phyloP scores from a whole-genome alignment of 2,797 vertebrate genomes.

The Meda fulgida region DNA sequence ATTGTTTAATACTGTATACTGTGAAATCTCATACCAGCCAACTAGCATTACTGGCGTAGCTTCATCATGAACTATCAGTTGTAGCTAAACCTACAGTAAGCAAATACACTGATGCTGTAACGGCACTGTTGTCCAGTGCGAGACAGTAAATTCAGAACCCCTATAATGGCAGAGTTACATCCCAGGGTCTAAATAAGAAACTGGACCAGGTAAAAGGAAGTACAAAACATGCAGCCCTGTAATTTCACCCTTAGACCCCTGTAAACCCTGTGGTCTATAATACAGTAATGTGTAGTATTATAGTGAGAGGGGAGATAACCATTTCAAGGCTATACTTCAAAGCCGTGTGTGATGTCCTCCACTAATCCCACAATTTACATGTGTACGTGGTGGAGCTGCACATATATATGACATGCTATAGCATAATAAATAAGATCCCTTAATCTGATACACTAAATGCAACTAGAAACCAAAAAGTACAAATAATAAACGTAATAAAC shows the following conservation, averaged over 20 bases:
- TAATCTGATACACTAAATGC: background rate
- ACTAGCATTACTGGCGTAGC: background rate
- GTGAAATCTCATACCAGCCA: no score
- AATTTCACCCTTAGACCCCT: conserved; percentile 67
- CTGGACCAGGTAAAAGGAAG: conserved; percentile 60
- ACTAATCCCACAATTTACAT: conserved; percentile 50
- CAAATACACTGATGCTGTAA: background rate
- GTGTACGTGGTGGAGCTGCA: background rate
- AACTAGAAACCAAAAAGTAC: background rate
- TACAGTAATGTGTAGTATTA: conserved; percentile 81
- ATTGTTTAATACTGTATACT: no score
- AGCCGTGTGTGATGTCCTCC: conserved; percentile 59
- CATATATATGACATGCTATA: background rate
- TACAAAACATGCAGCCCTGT: conserved; percentile 68
- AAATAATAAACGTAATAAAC: conserved; percentile 28
- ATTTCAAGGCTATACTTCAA: conserved; percentile 75
- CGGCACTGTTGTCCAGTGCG: background rate
- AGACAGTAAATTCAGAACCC: conserved; percentile 20
- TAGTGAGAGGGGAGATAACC: conserved; percentile 69
- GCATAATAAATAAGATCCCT: background rate
- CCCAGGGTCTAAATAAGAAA: conserved; percentile 58
- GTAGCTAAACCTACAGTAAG: background rate
- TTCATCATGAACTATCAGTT: background rate
- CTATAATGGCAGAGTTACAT: conserved; percentile 23
- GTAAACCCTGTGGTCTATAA: conserved; percentile 74